phyloP scores from a whole-genome alignment of 2,888 invertebrate species.

The Macaria liturata region DNA sequence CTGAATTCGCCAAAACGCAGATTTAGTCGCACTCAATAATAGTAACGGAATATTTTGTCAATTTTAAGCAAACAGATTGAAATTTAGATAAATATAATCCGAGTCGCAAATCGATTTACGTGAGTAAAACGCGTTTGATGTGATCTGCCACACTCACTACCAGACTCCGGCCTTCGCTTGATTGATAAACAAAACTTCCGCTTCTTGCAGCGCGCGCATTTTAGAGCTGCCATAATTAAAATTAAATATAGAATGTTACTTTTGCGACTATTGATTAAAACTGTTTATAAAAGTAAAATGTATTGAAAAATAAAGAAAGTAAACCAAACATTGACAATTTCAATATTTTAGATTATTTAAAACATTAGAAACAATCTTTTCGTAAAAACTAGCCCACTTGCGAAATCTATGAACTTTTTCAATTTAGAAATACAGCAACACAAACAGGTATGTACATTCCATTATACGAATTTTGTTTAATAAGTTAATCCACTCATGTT shows the following conservation, averaged over 20 bases:
- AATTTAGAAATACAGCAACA: too few relatives aligned
- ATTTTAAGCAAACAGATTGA: conserved; percentile 17
- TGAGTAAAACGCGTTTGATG: conserved; percentile 40
- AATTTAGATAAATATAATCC: conserved; percentile 6
- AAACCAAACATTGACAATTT: too few relatives aligned
- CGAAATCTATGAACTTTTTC: too few relatives aligned
- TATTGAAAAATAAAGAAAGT: too few relatives aligned
- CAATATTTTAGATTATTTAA: too few relatives aligned
- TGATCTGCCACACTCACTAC: conserved; percentile 53
- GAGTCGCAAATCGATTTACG: conserved; percentile 51
- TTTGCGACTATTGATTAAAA: too few relatives aligned
- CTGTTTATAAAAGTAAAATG: too few relatives aligned
- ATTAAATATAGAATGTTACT: background rate
- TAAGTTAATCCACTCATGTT: too few relatives aligned
- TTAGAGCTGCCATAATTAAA: conserved; percentile 46
- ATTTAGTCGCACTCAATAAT: conserved; percentile 5
- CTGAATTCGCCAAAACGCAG: conserved; percentile 4
- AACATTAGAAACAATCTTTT: too few relatives aligned
- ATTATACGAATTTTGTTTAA: too few relatives aligned
- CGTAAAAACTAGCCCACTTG: too few relatives aligned
- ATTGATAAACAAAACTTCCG: conserved; percentile 80
- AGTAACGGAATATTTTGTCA: conserved; percentile 3
- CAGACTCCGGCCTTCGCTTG: conserved; percentile 53
- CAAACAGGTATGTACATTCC: too few relatives aligned
- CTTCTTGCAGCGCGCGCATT: conserved; percentile 75